These are phyloP conservation scores for Heliangelus exortis DNA, from an alignment of 2,797 vertebrate genomes.

Conservation along the genomic window DNA sequence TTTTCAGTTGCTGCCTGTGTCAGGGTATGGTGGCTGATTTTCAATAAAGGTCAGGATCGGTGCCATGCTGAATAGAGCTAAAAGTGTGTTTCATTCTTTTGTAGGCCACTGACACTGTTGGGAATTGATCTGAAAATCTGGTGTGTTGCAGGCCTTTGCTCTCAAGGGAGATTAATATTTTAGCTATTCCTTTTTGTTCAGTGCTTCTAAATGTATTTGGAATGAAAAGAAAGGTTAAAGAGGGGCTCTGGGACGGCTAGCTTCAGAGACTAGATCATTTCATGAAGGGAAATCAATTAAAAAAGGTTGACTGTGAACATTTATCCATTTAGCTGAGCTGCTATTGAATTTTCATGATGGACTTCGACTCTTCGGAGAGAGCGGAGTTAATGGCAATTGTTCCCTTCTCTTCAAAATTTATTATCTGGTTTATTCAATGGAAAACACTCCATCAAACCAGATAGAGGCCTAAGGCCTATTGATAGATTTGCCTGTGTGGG, in stretches of 20 bases:
- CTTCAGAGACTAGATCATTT: conserved; percentile 94
- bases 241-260: conserved; percentile 86
- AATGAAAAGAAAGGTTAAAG: conserved; percentile 90
- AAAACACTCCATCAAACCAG: conserved; percentile 99
- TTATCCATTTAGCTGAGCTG: conserved; percentile 98
- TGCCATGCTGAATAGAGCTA: conserved; percentile 82
- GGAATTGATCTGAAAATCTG: conserved; percentile 87
- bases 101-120: conserved; percentile 82
- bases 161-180: conserved; percentile 87
- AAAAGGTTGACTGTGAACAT: conserved; percentile 96
- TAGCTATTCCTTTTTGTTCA: conserved; percentile 86
- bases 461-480: conserved; percentile 96
- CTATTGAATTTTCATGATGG: conserved; percentile 99
- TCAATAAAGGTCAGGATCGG: conserved; percentile 85
- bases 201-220: conserved; percentile 85
- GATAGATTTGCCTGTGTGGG: conserved; percentile 97
- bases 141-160: conserved; percentile 84
- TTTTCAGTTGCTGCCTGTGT: conserved; percentile 84
- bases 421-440: conserved; percentile 99
- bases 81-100: conserved; percentile 85
- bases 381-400: conserved; percentile 98
- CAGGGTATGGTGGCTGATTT: conserved; percentile 80
- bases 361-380: conserved; percentile 95
- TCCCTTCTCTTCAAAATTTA: conserved; percentile 97
- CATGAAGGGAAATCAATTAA: conserved; percentile 99